These are phyloP conservation scores for Dinoponera quadriceps DNA, from an alignment of 1,140 invertebrate species.

Conservation along the genomic window DNA sequence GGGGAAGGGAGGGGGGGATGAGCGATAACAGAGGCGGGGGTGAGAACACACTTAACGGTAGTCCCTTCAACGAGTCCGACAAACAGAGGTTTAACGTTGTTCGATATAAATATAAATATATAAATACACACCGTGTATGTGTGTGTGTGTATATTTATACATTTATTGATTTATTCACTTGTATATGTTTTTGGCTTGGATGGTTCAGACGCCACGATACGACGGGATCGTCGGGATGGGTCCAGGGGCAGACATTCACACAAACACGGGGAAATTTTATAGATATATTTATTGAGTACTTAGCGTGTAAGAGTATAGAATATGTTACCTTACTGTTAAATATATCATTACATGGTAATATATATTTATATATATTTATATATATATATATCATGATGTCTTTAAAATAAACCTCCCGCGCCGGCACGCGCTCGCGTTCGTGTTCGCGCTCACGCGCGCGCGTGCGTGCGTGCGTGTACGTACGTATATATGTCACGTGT, in stretches of 20 bases:
- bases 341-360: conserved; percentile 83
- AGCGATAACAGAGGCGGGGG: conserved; percentile 31
- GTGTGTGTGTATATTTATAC: too few relatives aligned
- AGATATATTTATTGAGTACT: conserved; percentile 86
- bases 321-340: conserved; percentile 83
- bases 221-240: conserved; percentile 78
- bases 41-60: conserved; percentile 58
- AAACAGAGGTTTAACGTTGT: conserved; percentile 56
- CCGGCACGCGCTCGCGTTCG: conserved; percentile 63
- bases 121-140: too few relatives aligned
- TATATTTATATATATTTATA: conserved; percentile 74
- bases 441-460: conserved; percentile 19
- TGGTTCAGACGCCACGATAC: conserved; percentile 76
- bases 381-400: conserved; percentile 63
- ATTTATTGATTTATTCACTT: too few relatives aligned
- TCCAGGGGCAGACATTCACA: conserved; percentile 82
- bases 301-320: conserved; percentile 85
- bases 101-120: conserved; percentile 11
- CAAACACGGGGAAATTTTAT: conserved; percentile 85
- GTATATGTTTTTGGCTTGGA: conserved; percentile 35
- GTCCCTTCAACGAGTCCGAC: conserved; percentile 30
- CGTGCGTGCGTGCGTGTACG: conserved; percentile 72
- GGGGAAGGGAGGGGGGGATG: conserved; percentile 11
- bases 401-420: conserved; percentile 83
- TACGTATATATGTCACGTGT: conserved; percentile 61